phyloP scores from a whole-genome alignment of 2,113 vertebrate species.

The Stigmatopora nigra region DNA sequence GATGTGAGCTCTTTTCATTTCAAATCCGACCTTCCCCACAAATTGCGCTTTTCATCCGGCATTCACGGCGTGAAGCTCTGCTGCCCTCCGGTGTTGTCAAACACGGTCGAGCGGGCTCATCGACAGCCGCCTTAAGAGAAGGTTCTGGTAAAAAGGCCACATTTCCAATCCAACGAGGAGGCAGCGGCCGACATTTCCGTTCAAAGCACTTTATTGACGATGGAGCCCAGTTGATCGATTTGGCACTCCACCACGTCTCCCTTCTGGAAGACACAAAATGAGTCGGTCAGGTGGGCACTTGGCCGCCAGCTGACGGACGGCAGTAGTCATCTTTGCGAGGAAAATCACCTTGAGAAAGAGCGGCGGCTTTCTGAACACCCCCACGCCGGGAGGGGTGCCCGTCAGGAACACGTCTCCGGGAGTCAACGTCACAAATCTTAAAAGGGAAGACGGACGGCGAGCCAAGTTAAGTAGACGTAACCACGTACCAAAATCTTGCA shows the following conservation, averaged over 20 bases:
- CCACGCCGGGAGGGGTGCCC: constrained; percentile 88
- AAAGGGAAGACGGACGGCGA: too few relatives aligned
- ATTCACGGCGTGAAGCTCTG: constrained; percentile 12
- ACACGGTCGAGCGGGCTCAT: background rate
- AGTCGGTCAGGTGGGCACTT: too few relatives aligned
- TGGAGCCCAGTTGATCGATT: constrained; percentile 81
- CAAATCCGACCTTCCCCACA: background rate
- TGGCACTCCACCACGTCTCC: constrained; percentile 90
- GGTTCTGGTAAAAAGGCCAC: too few relatives aligned
- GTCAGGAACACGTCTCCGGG: constrained; percentile 90
- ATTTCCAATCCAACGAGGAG: too few relatives aligned
- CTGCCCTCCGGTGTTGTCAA: constrained; percentile 45
- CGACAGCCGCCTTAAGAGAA: too few relatives aligned
- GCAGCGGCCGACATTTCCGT: constrained; percentile 11
- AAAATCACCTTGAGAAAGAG: constrained; percentile 80
- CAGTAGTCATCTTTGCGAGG: background rate
- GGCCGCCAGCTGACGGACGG: too few relatives aligned
- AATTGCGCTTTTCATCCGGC: constrained; percentile 19
- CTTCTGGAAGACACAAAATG: constrained; percentile 63
- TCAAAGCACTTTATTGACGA: constrained; percentile 81
- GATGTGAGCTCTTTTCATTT: too few relatives aligned
- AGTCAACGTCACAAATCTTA: constrained; percentile 81
- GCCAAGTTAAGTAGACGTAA: background rate
- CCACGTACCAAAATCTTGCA: too few relatives aligned
- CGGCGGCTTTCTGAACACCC: constrained; percentile 80